phyloP scores from a whole-genome alignment of 2,888 invertebrate genomes.

The Priocnemis perturbator region DNA sequence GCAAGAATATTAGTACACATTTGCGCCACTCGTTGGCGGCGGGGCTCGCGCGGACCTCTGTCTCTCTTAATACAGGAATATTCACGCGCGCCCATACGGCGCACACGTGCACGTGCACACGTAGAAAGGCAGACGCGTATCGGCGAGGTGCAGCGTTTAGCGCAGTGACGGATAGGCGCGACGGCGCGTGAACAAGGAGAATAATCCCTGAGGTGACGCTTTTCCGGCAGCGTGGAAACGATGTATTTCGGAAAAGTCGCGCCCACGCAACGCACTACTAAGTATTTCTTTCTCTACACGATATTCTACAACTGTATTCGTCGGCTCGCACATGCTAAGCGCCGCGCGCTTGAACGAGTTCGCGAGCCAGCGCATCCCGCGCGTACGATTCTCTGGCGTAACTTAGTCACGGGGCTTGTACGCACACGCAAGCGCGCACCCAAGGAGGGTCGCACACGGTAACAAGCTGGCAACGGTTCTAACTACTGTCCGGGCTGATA shows the following conservation, averaged over 20 bases:
- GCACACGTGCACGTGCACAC: too few species aligned
- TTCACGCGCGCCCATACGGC: too few species aligned
- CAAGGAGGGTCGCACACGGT: conserved; percentile 59
- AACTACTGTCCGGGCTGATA: conserved; percentile 73
- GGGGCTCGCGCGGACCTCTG: conserved; percentile 7
- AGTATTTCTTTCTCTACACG: too few species aligned
- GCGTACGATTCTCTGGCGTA: conserved; percentile 14
- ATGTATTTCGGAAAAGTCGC: too few species aligned
- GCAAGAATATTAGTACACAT: conserved; percentile 72
- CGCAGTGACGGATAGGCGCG: conserved; percentile 1
- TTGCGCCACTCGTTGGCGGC: conserved; percentile 57
- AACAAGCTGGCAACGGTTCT: conserved; percentile 75
- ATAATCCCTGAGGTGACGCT: neutral
- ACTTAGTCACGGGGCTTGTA: conserved; percentile 14
- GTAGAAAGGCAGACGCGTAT: too few species aligned
- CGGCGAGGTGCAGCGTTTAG: neutral
- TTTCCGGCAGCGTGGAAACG: too few species aligned
- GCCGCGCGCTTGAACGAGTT: too few species aligned
- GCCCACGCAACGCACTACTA: too few species aligned
- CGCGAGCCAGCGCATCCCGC: neutral
- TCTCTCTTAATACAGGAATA: too few species aligned
- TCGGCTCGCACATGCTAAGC: too few species aligned
- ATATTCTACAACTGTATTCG: too few species aligned
- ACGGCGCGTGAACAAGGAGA: neutral
- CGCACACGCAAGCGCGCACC: conserved; percentile 37